These are phyloP conservation scores for Catamblyrhynchus diadema DNA, from an alignment of 2,797 vertebrate species.

Conservation along the genomic window DNA sequence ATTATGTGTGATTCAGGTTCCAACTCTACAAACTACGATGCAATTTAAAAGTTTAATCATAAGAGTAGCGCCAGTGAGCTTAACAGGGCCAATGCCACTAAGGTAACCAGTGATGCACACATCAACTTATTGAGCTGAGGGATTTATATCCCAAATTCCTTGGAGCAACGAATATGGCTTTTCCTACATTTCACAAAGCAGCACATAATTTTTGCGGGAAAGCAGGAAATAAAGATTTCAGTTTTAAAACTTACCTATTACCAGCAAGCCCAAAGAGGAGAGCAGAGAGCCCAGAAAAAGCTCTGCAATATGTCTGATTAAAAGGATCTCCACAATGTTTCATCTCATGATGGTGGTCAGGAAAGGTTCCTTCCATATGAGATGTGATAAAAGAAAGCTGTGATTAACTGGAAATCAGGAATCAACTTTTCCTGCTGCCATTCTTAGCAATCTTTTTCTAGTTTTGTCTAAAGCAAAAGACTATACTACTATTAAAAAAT, in stretches of 20 bases:
- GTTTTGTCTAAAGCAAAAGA: background rate
- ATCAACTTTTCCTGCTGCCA: background rate
- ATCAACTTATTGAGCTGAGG: background rate
- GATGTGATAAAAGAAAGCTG: background rate
- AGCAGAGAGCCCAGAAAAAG: background rate
- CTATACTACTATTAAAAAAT: background rate
- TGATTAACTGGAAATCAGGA: background rate
- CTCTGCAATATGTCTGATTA: background rate
- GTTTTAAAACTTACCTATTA: background rate
- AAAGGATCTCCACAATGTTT: background rate
- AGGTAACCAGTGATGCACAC: background rate
- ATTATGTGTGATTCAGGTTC: background rate
- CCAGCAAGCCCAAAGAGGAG: background rate
- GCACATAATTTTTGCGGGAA: background rate
- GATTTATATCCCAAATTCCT: background rate
- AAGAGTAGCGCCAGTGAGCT: background rate
- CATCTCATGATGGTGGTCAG: background rate
- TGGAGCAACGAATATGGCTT: background rate
- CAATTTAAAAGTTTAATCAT: background rate
- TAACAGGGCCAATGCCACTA: background rate
- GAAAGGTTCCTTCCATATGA: background rate
- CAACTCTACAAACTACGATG: background rate
- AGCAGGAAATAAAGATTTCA: constrained; percentile 1
- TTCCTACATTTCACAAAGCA: background rate
- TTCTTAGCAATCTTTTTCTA: background rate